Percentiles rank a stretch among this genome's conserved stretches.
These are phyloP conservation scores for Temnothorax unifasciatus DNA, from an alignment of 2,888 invertebrate genomes.

Conservation along the genomic window DNA sequence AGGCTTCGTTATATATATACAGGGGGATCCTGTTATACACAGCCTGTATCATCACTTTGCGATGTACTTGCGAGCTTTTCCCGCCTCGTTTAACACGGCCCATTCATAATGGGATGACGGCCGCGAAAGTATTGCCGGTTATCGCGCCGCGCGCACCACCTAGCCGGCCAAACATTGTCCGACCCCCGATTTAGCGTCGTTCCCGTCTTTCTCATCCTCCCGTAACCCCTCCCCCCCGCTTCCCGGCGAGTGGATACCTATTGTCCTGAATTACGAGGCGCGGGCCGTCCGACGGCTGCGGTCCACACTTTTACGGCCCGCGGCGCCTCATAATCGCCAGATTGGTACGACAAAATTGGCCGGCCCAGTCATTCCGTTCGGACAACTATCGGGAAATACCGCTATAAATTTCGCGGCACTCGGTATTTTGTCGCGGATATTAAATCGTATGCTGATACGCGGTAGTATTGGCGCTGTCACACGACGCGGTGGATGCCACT, in stretches of 20 bases:
- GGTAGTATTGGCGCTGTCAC: slow-evolving; percentile 13
- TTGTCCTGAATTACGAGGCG: slow-evolving; percentile 66
- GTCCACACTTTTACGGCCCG: slow-evolving; percentile 66
- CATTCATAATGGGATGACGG: slow-evolving; percentile 79
- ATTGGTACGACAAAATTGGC: slow-evolving; percentile 74
- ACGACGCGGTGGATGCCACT: neutral
- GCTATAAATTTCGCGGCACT: slow-evolving; percentile 66
- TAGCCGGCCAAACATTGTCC: slow-evolving; percentile 70
- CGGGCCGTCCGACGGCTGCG: slow-evolving; percentile 25
- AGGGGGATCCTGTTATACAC: slow-evolving; percentile 72
- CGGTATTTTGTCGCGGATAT: slow-evolving; percentile 48
- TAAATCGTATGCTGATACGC: slow-evolving; percentile 45
- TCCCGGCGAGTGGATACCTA: slow-evolving; percentile 12
- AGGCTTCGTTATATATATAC: slow-evolving; percentile 32
- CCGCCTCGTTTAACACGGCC: slow-evolving; percentile 80
- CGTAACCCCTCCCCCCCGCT: neutral
- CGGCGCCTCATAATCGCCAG: slow-evolving; percentile 74
- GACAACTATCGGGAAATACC: slow-evolving; percentile 67
- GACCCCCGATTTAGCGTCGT: slow-evolving; percentile 65
- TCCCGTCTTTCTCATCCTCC: slow-evolving; percentile 7
- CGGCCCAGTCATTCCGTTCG: slow-evolving; percentile 54
- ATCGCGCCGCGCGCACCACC: slow-evolving; percentile 67
- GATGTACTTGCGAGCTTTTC: slow-evolving; percentile 80
- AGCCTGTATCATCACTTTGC: slow-evolving; percentile 78
- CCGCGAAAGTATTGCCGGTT: slow-evolving; percentile 75